Conservation (phyloP, 2,888 invertebrate genomes). For the Anaspis maculata region DNA sequence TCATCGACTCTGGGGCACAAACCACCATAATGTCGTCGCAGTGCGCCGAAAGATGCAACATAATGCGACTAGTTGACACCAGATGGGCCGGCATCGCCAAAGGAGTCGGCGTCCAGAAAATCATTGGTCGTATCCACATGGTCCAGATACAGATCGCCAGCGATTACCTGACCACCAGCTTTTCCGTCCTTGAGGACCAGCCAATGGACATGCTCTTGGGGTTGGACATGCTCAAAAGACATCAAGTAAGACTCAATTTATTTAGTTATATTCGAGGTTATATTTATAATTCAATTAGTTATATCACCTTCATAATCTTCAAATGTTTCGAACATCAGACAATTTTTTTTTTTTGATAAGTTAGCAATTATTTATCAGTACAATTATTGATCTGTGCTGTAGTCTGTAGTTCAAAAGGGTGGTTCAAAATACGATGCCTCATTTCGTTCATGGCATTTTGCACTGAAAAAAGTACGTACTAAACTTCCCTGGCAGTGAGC, state of each 20-base stretch:
- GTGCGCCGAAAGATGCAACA: slow-evolving; percentile 90
- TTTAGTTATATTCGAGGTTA: slow-evolving; percentile 3
- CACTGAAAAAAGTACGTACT: too few relatives aligned
- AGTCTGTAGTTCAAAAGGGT: too few relatives aligned
- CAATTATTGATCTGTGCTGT: too few relatives aligned
- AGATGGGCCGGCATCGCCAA: slow-evolving; percentile 96
- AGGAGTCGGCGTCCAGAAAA: slow-evolving; percentile 93
- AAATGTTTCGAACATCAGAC: too few relatives aligned
- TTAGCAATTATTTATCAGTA: too few relatives aligned
- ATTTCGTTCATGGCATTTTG: too few relatives aligned
- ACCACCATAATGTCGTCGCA: slow-evolving; percentile 96
- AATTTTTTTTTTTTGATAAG: too few relatives aligned
- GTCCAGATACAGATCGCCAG: slow-evolving; percentile 93
- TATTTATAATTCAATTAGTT: slow-evolving; percentile 1
- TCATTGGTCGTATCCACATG: slow-evolving; percentile 95
- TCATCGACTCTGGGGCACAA: slow-evolving; percentile 95
- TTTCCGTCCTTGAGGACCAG: slow-evolving; percentile 93
- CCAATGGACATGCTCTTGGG: slow-evolving; percentile 98
- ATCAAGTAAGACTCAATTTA: slow-evolving; percentile 76
- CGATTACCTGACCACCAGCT: slow-evolving; percentile 90
- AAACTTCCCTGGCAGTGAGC: too few relatives aligned
- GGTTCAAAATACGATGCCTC: too few relatives aligned
- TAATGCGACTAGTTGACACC: slow-evolving; percentile 81
- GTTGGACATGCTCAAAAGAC: slow-evolving; percentile 92
- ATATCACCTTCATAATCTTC: too few relatives aligned